Evolutionary conservation across 2,113 vertebrate genomes (phyloP), one percentile per base, ranked within the genome.

Genomic region (Psittacus erithacus): DNA sequence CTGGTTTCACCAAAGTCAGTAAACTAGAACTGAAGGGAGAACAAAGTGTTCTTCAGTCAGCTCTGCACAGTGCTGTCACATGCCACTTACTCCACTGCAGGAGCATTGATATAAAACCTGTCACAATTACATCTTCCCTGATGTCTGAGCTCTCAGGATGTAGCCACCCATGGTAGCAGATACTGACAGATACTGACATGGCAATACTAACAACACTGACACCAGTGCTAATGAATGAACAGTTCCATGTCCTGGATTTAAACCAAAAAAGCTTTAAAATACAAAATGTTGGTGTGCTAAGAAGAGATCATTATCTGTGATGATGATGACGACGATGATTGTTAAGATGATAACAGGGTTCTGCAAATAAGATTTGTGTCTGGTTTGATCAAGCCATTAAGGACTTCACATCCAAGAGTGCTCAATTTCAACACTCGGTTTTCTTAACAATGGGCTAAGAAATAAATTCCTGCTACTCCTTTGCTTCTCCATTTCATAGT

Each of bases 11-110:
- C 74, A 69, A 70, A 96, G 77, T 79, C 90, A 62, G 52, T 89
- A 94, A 90, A 93, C 69, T 82, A 94, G 92, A 92, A 89, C 80
- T 85, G 88, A 86, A 75, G 46, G 35, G 69, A 82, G 57, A 82
- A 93, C 62, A 94, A 55, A 73, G 59, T 73, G 65, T 92, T 86
- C 90, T 69, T 55, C 55, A 79, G 88, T 4, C 69, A 76, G 49
- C 78, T 84, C 73, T 63, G 67, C 82, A 39, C 25, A 6, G 57
- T 1, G 1, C 75, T 86, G 86, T 86, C 49, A 47, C 76, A 88
- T 1, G 3, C 46, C 41, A 27, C 74, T 84, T 68, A 50, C 35
- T 91, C 27, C 0, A 1, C 80, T n/a, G 27, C 62, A 68, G 49
- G 38, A 82, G 29, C 31, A 44, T 69, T 81, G 62, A 50, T 92